A percentile compares a stretch with the other conserved stretches of the same genome.
These are phyloP conservation scores for Protonibea diacanthus DNA, from an alignment of 2,797 vertebrate species.

Conservation along the genomic window DNA sequence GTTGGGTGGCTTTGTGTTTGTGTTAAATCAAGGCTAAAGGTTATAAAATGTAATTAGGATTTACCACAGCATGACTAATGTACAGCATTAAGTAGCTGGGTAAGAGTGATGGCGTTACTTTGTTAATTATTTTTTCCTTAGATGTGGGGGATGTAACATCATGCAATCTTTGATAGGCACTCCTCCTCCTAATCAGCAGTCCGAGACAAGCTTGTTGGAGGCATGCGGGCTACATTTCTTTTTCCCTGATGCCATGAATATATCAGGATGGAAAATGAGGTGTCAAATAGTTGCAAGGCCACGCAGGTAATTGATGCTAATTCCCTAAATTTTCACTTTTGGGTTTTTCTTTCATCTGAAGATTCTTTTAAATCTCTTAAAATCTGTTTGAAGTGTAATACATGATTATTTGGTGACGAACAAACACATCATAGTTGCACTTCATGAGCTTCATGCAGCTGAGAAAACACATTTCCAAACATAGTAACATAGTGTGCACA, in stretches of 20 bases:
- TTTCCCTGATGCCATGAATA: slow-evolving; percentile 31
- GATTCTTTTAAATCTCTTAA: slow-evolving; percentile 23
- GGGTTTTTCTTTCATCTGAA: slow-evolving; percentile 32
- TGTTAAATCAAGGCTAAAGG: slow-evolving; percentile 61
- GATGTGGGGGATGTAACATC: slow-evolving; percentile 47
- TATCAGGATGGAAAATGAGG: slow-evolving; percentile 28
- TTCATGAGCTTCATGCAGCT: neutral
- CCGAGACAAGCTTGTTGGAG: slow-evolving; percentile 30
- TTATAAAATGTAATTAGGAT: slow-evolving; percentile 68
- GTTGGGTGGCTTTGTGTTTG: slow-evolving; percentile 39
- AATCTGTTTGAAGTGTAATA: slow-evolving; percentile 7
- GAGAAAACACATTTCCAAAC: neutral
- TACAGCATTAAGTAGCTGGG: slow-evolving; percentile 55
- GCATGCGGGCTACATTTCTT: neutral
- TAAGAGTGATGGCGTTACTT: slow-evolving; percentile 48
- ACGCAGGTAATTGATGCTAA: slow-evolving; percentile 48
- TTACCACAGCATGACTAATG: slow-evolving; percentile 72
- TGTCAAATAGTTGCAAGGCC: slow-evolving; percentile 36
- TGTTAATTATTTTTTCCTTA: slow-evolving; percentile 66
- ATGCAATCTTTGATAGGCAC: slow-evolving; percentile 47
- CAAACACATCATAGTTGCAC: neutral
- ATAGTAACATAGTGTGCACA: neutral
- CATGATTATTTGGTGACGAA: slow-evolving; percentile 15
- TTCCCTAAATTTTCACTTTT: slow-evolving; percentile 25
- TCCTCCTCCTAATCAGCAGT: slow-evolving; percentile 45